Evolutionary conservation across 2,113 vertebrate species (phyloP).

Genomic region (Protobothrops mucrosquamatus): DNA sequence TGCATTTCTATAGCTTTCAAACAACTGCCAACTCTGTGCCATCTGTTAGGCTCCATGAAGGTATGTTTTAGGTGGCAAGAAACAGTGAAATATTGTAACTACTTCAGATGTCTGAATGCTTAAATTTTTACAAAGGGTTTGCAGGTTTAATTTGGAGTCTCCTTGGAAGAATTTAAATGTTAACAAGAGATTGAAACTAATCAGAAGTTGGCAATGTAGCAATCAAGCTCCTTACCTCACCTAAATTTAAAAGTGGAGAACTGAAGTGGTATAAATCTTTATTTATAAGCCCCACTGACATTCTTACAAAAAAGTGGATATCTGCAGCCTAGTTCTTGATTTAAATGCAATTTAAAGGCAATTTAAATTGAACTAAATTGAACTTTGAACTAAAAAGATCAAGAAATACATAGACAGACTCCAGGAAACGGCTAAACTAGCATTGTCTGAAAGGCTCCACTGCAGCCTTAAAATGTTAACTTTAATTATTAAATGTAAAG

Average conservation of each 20-base stretch:
- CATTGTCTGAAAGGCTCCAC: neutral
- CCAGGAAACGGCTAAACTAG: neutral
- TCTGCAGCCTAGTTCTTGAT: neutral
- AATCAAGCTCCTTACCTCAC: neutral
- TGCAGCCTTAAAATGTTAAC: neutral
- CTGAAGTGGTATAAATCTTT: neutral
- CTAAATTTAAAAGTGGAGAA: neutral
- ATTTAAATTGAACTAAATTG: neutral
- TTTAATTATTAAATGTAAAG: neutral
- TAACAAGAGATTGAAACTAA: neutral
- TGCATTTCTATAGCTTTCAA: neutral
- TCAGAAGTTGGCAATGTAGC: neutral
- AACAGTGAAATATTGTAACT: neutral
- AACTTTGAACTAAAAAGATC: neutral
- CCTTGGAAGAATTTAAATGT: neutral
- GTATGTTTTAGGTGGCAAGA: neutral
- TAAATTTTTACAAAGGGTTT: neutral
- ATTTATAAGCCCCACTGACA: neutral
- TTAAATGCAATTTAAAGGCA: neutral
- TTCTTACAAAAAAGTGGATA: neutral
- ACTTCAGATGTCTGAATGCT: neutral
- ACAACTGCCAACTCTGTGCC: neutral
- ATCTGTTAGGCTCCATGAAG: neutral
- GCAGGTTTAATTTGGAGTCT: neutral
- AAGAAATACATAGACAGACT: neutral